Conservation (phyloP, 1,140 invertebrate species). For the Lethrus apterus region DNA sequence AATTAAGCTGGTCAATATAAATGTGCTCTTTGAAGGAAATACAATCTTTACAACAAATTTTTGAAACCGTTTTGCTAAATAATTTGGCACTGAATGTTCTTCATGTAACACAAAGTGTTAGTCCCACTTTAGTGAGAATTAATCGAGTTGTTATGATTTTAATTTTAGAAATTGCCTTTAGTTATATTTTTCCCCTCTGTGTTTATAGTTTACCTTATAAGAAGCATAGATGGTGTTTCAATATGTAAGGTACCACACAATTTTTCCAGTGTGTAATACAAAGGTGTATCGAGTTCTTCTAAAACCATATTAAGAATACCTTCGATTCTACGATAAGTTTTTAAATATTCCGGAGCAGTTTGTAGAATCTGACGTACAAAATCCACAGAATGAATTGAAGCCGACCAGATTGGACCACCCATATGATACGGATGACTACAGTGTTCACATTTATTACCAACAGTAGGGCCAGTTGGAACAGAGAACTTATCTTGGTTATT, state of each 20-base stretch:
- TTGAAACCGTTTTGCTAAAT: too few species aligned
- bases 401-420: constrained; percentile 92
- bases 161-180: too few species aligned
- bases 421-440: constrained; percentile 69
- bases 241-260: constrained; percentile 58
- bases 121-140: too few species aligned
- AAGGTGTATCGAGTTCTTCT: constrained; percentile 73
- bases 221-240: constrained; percentile 55
- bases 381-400: constrained; percentile 66
- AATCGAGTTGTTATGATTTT: too few species aligned
- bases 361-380: constrained; percentile 61
- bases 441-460: constrained; percentile 61
- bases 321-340: constrained; percentile 67
- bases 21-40: too few species aligned
- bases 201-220: constrained; percentile 56
- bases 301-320: constrained; percentile 62
- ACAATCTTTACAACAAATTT: too few species aligned
- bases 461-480: constrained; percentile 59
- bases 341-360: constrained; percentile 46
- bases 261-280: constrained; percentile 75
- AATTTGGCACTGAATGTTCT: too few species aligned
- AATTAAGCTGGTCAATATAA: too few species aligned
- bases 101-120: too few species aligned
- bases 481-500: constrained; percentile 54
- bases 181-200: too few species aligned